Base-by-base conservation (phyloP, 2,797 vertebrate species). In the Enteromius radiatus region DNA sequence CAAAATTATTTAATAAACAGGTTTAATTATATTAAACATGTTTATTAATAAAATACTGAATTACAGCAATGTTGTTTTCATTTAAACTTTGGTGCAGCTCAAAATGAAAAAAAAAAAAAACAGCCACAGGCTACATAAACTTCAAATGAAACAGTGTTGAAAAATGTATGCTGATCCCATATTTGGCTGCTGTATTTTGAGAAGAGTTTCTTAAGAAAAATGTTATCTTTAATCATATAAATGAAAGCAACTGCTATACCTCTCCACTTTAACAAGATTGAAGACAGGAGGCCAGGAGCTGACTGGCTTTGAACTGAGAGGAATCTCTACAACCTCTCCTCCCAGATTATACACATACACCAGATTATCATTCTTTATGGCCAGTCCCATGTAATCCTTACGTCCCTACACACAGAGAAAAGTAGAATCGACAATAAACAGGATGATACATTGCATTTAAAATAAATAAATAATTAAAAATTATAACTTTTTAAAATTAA, bases 231-330 rank as follows among this genome's bases (percentile, higher is more conserved):
- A 7, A 52, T 67, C 14, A 63, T 28, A 76, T 31, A 15, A 15
- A 41, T 64, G 28, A 47, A 77, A 77, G 49, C 28, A 41, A 12
- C 11, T 69, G 38, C 17, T 73, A 5, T 95, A 99, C 98, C 98
- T 97, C 90, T 99, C 98, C 71, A 97, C 94, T 96, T 96, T 99
- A 90, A 99, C 92, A 81, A 96, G 96, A 91, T 97, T 99, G 92
- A 99, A 99, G 87, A 98, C 94, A 5, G 96, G 93, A 19, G 97
- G 97, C 98, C 98, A 99, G 65, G 97, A 96, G 89, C 97, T 99
- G 89, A 99, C 93, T 3, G 98, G 97, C 86, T 98, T 99, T 75
- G 98, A 97, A 73, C 96, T 93, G 87, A 99, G 91, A 0, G 96
- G 93, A 89, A 99, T 98, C 89, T 99, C 97, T 33, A 98, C 96